Conservation (phyloP, 2,888 invertebrate genomes). For the Zelleria hepariella region DNA sequence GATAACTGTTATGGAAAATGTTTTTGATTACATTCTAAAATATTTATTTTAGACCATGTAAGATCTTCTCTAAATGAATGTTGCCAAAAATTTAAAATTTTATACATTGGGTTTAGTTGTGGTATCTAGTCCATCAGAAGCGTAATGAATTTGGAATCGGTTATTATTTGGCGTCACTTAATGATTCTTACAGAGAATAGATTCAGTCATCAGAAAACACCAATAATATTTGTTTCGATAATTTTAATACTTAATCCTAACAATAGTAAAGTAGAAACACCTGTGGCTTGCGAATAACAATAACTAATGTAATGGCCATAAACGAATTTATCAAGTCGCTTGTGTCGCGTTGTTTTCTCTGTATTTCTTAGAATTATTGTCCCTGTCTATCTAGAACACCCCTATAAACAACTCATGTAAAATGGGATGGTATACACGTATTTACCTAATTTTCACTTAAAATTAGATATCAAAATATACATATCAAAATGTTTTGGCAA, state of each 20-base stretch:
- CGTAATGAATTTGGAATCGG: background rate
- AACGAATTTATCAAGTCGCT: conserved; percentile 61
- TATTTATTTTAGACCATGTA: conserved; percentile 5
- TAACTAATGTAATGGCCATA: conserved; percentile 56
- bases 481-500: conserved; percentile 12
- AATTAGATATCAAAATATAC: conserved; percentile 1
- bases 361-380: conserved; percentile 24
- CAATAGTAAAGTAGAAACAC: conserved; percentile 55
- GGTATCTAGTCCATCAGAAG: conserved; percentile 67
- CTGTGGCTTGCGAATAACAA: conserved; percentile 70
- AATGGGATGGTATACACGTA: background rate
- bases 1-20: background rate
- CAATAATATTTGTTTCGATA: conserved; percentile 40
- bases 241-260: conserved; percentile 55
- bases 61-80: background rate
- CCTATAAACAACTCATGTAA: background rate
- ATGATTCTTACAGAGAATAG: background rate
- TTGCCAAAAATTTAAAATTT: conserved; percentile 34
- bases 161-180: background rate
- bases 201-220: background rate
- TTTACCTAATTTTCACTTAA: background rate
- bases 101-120: conserved; percentile 34
- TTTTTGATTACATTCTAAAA: conserved; percentile 3
- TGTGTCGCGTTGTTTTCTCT: conserved; percentile 64
- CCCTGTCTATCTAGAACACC: background rate